Base-by-base conservation (phyloP, 2,113 vertebrate species). In the Larimichthys polyactis region DNA sequence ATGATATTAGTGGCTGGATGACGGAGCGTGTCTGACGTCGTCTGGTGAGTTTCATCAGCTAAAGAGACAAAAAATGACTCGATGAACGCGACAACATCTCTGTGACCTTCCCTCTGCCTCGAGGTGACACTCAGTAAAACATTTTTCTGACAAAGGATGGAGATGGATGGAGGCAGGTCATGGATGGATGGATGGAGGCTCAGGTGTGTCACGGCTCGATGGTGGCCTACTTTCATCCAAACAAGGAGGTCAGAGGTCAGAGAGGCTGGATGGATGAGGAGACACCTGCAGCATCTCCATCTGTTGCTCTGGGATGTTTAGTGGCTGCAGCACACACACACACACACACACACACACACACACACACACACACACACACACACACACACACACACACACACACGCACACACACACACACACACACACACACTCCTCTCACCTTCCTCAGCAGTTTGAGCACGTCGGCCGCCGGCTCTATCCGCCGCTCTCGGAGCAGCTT, bases 391-490 rank as follows among this genome's bases (percentile, higher is more conserved):
- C n/a, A n/a, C n/a, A n/a, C n/a, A n/a, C n/a, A n/a, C n/a, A n/a
- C n/a, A n/a, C n/a, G n/a, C n/a, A n/a, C n/a, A n/a, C n/a, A n/a
- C n/a, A n/a, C n/a, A n/a, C n/a, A n/a, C n/a, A n/a, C 36, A 40
- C 36, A 9, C 36, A 8, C 36, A 40, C 36, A 8, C 36, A 58
- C 3, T 11, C n/a, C 22, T 3, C 91, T 94, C 88, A 97, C 97
- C 97, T 97, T 97, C 78, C 97, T 93, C 20, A 98, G 96, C 76
- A 96, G 82, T 90, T 93, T 86, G 82, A 98, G 96, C 85, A 97
- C 93, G 84, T 95, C 96, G 75, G 94, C 84, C 32, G 97, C 97
- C 90, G 95, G 96, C 62, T 97, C 96, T 32, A 94, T 95, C 90
- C 96, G 94, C 57, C 89, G 92, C 74, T 94, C 88, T 9, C 95